Evolutionary conservation across 1,140 invertebrate genomes (phyloP).

Genomic region (Lordiphosa mommai): DNA sequence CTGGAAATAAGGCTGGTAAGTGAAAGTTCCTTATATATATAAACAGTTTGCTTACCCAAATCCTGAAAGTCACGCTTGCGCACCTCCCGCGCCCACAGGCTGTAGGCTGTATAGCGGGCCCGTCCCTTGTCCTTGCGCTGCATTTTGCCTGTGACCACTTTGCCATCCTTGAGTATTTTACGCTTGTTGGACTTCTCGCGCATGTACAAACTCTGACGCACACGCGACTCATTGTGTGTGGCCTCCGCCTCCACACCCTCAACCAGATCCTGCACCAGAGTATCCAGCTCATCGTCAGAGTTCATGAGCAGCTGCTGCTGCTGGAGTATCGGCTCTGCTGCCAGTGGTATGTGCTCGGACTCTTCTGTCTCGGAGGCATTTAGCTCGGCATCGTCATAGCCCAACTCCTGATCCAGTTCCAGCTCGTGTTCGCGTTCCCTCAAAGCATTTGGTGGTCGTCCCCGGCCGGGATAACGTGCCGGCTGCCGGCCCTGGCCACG

Average conservation of each 20-base stretch:
- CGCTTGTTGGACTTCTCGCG: conserved; percentile 88
- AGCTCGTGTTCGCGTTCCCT: conserved; percentile 35
- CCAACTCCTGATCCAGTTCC: conserved; percentile 27
- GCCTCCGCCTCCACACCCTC: conserved; percentile 68
- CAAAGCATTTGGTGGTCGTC: conserved; percentile 55
- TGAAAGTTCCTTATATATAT: not conserved
- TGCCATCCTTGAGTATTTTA: conserved; percentile 86
- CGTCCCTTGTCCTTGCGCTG: conserved; percentile 87
- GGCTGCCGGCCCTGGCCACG: conserved; percentile 36
- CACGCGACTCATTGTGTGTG: conserved; percentile 75
- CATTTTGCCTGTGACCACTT: conserved; percentile 85
- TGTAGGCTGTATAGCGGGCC: conserved; percentile 91
- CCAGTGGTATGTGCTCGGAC: not conserved
- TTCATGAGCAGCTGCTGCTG: conserved; percentile 27
- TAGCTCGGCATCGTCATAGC: conserved; percentile 34
- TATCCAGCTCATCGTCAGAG: conserved; percentile 69
- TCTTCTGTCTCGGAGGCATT: conserved; percentile 30
- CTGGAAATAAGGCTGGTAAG: no score
- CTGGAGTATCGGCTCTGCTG: conserved; percentile 2
- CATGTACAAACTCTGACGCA: conserved; percentile 87
- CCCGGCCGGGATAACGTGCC: conserved; percentile 41
- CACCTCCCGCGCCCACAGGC: conserved; percentile 92
- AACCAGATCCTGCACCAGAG: conserved; percentile 65
- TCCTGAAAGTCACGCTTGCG: conserved; percentile 85
- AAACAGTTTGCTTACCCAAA: conserved; percentile 79